A percentile compares a stretch with the other conserved stretches of the same genome.
Conservation (phyloP, 2,113 vertebrate species). For the Callipepla squamata region DNA sequence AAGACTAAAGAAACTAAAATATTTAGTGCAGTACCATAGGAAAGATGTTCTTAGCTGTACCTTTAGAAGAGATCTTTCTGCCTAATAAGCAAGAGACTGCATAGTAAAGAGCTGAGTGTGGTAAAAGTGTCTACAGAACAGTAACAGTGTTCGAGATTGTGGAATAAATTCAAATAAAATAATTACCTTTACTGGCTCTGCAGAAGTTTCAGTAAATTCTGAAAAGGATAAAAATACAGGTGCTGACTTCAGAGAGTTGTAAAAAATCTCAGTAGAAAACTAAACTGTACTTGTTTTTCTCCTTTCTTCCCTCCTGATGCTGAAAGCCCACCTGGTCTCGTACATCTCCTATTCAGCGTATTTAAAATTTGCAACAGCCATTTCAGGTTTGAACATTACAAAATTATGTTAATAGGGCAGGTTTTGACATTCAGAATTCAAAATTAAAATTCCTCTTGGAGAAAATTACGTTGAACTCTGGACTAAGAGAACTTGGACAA, state of each 20-base stretch:
- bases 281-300: conserved; percentile 35
- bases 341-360: conserved; percentile 37
- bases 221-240: conserved; percentile 56
- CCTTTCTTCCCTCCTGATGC: conserved; percentile 32
- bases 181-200: conserved; percentile 19
- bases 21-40: not conserved
- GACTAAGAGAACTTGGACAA: not conserved
- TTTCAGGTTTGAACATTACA: conserved; percentile 45
- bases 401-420: conserved; percentile 16
- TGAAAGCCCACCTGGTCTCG: conserved; percentile 41
- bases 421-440: conserved; percentile 24
- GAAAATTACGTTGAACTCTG: not conserved
- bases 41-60: not conserved
- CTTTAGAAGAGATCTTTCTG: not conserved
- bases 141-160: not conserved
- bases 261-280: conserved; percentile 37
- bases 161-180: conserved; percentile 30
- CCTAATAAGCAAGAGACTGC: not conserved
- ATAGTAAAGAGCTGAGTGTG: not conserved
- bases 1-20: not conserved
- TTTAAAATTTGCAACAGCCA: conserved; percentile 30
- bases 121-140: not conserved
- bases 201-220: conserved; percentile 51
- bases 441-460: conserved; percentile 14
- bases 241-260: conserved; percentile 51